Evolutionary conservation across 2,888 invertebrate species (phyloP).

Genomic region (Apodemia hepburni): DNA sequence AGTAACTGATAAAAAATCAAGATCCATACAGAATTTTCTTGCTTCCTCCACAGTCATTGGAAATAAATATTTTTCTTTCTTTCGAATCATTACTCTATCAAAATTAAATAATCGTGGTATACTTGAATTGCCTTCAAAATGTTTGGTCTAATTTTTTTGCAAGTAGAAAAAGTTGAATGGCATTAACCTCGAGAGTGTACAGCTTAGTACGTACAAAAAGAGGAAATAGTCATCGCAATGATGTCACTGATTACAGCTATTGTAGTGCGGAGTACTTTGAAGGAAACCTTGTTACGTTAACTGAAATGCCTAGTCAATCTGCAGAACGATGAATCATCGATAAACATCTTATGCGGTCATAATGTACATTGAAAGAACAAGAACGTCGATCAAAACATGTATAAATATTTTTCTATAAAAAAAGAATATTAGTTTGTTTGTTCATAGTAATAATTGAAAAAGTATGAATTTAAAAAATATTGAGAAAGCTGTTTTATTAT

Average conservation of each 20-base stretch:
- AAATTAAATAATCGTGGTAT: too few species aligned
- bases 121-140: background rate
- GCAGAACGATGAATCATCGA: constrained; percentile 21
- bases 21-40: too few species aligned
- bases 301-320: constrained; percentile 33
- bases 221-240: constrained; percentile 37
- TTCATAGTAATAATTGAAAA: too few species aligned
- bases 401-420: background rate
- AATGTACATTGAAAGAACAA: background rate
- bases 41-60: too few species aligned
- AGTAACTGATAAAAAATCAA: too few species aligned
- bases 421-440: too few species aligned
- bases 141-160: background rate
- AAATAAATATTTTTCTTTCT: too few species aligned
- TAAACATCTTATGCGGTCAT: background rate
- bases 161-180: background rate
- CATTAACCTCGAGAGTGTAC: background rate
- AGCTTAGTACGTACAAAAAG: constrained; percentile 27
- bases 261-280: constrained; percentile 20
- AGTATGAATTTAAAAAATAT: too few species aligned
- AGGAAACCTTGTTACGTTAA: constrained; percentile 39
- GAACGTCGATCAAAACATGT: too few species aligned
- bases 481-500: too few species aligned
- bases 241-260: constrained; percentile 50
- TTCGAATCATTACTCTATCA: too few species aligned